Evolutionary conservation across 23 tunicate species (phyloP).

Genomic region (Trididemnum miniatum): DNA sequence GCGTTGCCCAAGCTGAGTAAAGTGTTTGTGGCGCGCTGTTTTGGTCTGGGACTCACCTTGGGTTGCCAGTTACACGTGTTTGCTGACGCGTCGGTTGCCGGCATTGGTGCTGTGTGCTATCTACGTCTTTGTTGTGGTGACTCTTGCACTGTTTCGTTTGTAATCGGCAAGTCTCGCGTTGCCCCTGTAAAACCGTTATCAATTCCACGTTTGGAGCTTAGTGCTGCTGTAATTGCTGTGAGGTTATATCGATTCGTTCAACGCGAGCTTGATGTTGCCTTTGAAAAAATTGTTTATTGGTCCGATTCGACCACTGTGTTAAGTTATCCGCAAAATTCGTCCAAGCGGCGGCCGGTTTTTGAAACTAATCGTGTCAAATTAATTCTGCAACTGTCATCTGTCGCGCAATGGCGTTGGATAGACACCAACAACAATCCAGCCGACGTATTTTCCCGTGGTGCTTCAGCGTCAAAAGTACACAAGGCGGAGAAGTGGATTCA

Average conservation of each 20-base stretch:
- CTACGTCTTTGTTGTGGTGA: not conserved
- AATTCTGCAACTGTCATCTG: not conserved
- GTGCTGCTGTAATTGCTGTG: not conserved
- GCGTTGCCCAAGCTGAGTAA: not conserved
- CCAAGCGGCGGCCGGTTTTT: not conserved
- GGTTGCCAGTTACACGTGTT: not conserved
- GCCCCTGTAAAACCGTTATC: not conserved
- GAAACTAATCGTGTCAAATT: not conserved
- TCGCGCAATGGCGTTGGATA: not conserved
- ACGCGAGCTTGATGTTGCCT: not conserved
- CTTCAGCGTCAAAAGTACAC: not conserved
- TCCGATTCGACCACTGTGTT: not conserved
- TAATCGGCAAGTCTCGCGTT: not conserved
- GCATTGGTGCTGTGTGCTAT: not conserved
- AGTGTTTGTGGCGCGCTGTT: not conserved
- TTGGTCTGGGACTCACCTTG: not conserved
- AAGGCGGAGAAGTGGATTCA: not conserved
- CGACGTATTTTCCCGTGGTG: not conserved
- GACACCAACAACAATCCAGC: not conserved
- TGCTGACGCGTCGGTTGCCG: not conserved
- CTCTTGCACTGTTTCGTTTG: not conserved
- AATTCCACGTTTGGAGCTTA: not conserved
- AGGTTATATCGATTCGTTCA: not conserved
- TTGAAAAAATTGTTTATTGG: not conserved
- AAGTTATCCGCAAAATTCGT: not conserved